Percentiles rank a stretch among this genome's conserved stretches.
phyloP scores from a whole-genome alignment of 2,113 vertebrate species.

The Ardeotis arabs region DNA sequence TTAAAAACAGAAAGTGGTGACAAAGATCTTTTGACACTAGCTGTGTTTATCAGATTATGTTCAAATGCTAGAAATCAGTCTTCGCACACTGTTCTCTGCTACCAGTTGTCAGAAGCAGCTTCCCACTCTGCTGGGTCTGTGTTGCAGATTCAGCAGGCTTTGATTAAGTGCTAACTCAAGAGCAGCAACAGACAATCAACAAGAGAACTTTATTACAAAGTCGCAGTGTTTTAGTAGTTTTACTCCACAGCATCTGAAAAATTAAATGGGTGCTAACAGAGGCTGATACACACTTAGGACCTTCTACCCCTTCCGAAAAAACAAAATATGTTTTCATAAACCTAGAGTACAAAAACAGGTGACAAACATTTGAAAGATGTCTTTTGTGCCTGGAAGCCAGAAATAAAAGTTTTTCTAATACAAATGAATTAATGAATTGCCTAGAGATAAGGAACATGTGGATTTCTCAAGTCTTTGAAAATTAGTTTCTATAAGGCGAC shows the following conservation, averaged over 20 bases:
- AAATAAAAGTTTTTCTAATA: background rate
- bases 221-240: background rate
- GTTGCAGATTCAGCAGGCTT: background rate
- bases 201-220: background rate
- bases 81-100: background rate
- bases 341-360: background rate
- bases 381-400: background rate
- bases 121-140: background rate
- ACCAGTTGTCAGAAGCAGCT: background rate
- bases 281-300: background rate
- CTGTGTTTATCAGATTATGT: background rate
- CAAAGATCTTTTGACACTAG: background rate
- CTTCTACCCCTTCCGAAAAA: background rate
- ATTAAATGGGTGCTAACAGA: background rate
- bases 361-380: background rate
- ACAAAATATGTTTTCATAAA: background rate
- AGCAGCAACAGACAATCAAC: background rate
- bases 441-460: background rate
- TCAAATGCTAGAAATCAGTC: background rate
- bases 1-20: background rate
- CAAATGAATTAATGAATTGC: background rate
- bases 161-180: background rate
- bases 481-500: background rate
- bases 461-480: background rate
- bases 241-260: background rate